Evolutionary conservation across 1,140 invertebrate species (phyloP).

Genomic region (Drosophila chauvacae): DNA sequence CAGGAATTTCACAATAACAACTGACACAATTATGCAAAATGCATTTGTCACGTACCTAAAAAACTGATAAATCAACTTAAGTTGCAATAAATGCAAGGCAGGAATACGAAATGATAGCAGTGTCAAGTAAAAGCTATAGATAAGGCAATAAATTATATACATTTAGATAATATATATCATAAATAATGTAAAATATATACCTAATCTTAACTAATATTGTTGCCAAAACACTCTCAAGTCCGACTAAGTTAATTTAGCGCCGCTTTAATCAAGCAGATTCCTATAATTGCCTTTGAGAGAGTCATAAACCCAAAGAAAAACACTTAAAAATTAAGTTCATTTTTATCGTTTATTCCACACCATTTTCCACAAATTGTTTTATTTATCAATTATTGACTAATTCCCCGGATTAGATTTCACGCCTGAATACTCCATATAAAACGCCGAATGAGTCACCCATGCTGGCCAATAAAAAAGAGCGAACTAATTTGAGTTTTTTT

Average conservation of each 20-base stretch:
- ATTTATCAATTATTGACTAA: conserved; percentile 42
- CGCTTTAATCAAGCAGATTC: background rate
- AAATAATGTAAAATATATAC: too few relatives aligned
- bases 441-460: conserved; percentile 28
- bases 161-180: background rate
- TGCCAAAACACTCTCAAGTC: background rate
- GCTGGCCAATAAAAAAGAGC: conserved; percentile 33
- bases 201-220: too few relatives aligned
- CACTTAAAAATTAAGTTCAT: background rate
- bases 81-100: background rate
- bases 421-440: conserved; percentile 8
- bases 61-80: conserved; percentile 3
- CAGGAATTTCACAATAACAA: conserved; percentile 1
- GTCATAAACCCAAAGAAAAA: background rate
- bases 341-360: conserved; percentile 23
- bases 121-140: background rate
- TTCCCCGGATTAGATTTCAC: conserved; percentile 31
- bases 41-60: conserved; percentile 10
- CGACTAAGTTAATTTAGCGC: background rate
- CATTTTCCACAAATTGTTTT: conserved; percentile 35
- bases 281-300: conserved; percentile 9
- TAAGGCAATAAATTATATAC: background rate
- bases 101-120: background rate
- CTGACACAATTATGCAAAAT: conserved; percentile 2
- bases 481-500: conserved; percentile 14